phyloP scores from a whole-genome alignment of 1,140 invertebrate species.

The Plodia interpunctella region DNA sequence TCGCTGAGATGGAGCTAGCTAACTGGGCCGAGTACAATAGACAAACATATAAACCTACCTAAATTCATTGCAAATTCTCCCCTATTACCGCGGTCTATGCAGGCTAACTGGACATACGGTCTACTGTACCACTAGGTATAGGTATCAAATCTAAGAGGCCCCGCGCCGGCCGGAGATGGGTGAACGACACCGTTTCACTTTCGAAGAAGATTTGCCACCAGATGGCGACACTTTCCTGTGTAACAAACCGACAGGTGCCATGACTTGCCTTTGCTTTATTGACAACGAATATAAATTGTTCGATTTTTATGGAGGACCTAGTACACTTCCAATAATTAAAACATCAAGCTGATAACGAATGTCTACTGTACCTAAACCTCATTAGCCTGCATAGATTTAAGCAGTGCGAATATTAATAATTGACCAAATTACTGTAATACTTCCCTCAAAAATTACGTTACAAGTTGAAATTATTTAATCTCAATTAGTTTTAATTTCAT shows the following conservation, averaged over 20 bases:
- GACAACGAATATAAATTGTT: not conserved
- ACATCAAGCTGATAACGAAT: not conserved
- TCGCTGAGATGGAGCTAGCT: not conserved
- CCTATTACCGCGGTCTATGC: no score
- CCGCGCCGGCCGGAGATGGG: conserved; percentile 17
- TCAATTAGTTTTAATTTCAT: not conserved
- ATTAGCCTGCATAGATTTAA: not conserved
- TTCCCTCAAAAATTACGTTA: not conserved
- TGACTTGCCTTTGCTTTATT: conserved; percentile 4
- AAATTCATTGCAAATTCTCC: no score
- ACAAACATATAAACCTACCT: no score
- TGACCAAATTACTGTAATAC: not conserved
- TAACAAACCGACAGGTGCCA: conserved; percentile 13
- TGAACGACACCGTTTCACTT: conserved; percentile 46
- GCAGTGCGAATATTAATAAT: not conserved
- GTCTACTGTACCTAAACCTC: not conserved
- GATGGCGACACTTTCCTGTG: conserved; percentile 40
- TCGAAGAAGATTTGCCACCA: conserved; percentile 24
- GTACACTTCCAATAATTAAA: not conserved
- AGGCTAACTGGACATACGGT: no score
- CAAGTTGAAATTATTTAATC: not conserved
- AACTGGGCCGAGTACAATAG: not conserved
- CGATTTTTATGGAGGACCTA: not conserved
- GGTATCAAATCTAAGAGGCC: conserved; percentile 2
- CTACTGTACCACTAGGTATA: no score